Evolutionary conservation across 2,113 vertebrate species (phyloP).

Genomic region (Anarhynchus alexandrinus): DNA sequence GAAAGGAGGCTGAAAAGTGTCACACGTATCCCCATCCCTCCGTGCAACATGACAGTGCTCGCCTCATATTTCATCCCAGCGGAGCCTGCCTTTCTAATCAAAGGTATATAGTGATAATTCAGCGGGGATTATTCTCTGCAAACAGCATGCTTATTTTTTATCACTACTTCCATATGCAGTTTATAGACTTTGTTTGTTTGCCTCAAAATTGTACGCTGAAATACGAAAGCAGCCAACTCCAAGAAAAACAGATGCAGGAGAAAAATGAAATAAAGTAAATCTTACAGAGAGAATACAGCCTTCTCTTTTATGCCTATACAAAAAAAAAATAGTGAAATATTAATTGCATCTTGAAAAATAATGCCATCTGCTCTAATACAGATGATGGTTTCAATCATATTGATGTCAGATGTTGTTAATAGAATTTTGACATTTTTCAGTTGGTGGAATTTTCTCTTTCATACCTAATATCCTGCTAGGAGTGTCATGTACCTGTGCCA

Average conservation of each 20-base stretch:
- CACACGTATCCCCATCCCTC: not conserved
- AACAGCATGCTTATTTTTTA: constrained; percentile 1
- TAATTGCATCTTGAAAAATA: constrained; percentile 56
- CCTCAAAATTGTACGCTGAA: not conserved
- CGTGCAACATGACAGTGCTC: rapidly evolving
- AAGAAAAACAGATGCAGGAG: not conserved
- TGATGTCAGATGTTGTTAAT: constrained; percentile 3
- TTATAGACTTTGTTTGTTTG: not conserved
- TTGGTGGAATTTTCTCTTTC: not conserved
- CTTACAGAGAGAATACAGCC: not conserved
- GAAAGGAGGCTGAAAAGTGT: not conserved
- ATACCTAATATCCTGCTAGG: not conserved
- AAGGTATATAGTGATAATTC: constrained; percentile 4
- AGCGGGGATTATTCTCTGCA: constrained; percentile 16
- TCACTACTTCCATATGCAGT: constrained; percentile 8
- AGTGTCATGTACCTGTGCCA: not conserved
- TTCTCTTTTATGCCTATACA: not conserved
- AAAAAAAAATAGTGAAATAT: not conserved
- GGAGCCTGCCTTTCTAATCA: not conserved
- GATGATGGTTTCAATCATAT: constrained; percentile 22
- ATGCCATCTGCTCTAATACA: constrained; percentile 14
- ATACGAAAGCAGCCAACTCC: constrained; percentile 26
- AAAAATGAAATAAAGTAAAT: constrained; percentile 29
- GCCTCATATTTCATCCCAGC: not conserved
- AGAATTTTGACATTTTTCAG: not conserved